Conservation (phyloP, 2,797 vertebrate species). For the Spizella passerina region DNA sequence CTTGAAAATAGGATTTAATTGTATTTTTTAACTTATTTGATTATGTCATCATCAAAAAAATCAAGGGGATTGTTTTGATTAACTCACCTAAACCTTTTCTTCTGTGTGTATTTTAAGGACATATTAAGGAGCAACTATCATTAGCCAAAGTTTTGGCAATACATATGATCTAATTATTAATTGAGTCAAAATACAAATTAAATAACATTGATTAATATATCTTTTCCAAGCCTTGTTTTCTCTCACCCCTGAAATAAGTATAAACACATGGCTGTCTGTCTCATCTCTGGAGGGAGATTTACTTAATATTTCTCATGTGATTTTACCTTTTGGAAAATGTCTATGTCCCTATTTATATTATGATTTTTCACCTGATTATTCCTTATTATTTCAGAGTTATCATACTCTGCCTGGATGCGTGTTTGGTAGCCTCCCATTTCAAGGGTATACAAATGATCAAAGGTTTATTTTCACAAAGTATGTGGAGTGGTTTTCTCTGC, state of each 20-base stretch:
- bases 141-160: background rate
- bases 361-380: background rate
- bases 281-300: background rate
- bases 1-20: background rate
- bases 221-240: background rate
- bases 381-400: background rate
- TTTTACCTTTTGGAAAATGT: background rate
- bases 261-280: background rate
- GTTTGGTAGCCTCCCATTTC: background rate
- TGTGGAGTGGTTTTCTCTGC: background rate
- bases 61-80: background rate
- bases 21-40: background rate
- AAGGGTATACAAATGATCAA: background rate
- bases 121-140: background rate
- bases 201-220: background rate
- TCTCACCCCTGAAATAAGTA: background rate
- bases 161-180: background rate
- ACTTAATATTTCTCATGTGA: background rate
- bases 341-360: background rate
- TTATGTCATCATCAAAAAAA: background rate
- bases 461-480: conserved; percentile 19
- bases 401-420: background rate
- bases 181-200: background rate
- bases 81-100: background rate
- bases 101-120: background rate